Evolutionary conservation across 2,797 vertebrate species (phyloP), one percentile per base, ranked within the genome.

Genomic region (Anableps anableps): DNA sequence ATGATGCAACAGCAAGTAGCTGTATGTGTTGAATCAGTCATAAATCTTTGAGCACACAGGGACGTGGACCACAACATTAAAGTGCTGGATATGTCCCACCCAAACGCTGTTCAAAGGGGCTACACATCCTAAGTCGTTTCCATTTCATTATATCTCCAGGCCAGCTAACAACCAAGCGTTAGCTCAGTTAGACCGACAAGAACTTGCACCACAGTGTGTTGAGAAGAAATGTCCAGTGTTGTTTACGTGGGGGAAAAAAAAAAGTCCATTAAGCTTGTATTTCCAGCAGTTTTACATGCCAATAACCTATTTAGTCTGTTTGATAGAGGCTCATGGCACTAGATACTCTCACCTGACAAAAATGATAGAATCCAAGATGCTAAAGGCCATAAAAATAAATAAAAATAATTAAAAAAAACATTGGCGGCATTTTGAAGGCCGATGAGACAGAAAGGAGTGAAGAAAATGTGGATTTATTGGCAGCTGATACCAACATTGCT

Each of bases 41-140:
- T 88, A 88, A 93, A 92, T 90, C 82, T 91, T 79, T 83, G 88
- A 90, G 84, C 75, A 36, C 72, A 70, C 58, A 6, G 17, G 80
- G 80, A 80, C 78, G 87, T 31, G 64, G 82, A 83, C 83, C 77
- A 21, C 58, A 47, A 66, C 82, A 88, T 92, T 81, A 93, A 90
- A 88, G 89, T 50, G 76, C 47, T 77, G 78, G 78, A 77, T 47
- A n/a, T 9, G 81, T 72, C 62, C 84, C 88, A 79, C 82, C 85
- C 78, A 80, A 80, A 86, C 10, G 4, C 76, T 88, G 51, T 76
- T 75, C 75, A 17, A 77, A 82, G 76, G 80, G 84, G 91, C 84
- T 88, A 90, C 80, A 88, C 82, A 87, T 78, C 83, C 53, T 34
- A 31, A 58, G 19, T 72, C 75, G 83, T 92, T 89, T 91, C 62